Evolutionary conservation across 2,888 invertebrate species (phyloP).

Genomic region (Mystacides longicornis): DNA sequence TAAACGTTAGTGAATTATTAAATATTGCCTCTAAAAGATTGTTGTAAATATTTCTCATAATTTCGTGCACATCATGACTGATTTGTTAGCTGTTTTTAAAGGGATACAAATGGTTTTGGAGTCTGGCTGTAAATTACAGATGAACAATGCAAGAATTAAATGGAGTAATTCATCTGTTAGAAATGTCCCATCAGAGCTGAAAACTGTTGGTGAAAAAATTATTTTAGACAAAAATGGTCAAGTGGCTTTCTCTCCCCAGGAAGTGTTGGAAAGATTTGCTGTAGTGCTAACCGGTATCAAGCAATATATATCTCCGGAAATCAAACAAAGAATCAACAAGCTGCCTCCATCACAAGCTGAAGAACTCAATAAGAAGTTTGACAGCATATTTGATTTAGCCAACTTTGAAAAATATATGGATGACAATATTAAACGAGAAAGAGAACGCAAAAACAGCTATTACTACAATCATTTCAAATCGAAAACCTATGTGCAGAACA

Average conservation of each 20-base stretch:
- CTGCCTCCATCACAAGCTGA: constrained; percentile 15
- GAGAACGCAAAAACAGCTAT: constrained; percentile 4
- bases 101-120: constrained; percentile 62
- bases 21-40: neutral
- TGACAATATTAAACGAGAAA: constrained; percentile 4
- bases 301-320: constrained; percentile 42
- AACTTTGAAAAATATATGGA: constrained; percentile 23
- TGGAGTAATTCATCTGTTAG: constrained; percentile 67
- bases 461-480: constrained; percentile 12
- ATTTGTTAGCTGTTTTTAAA: constrained; percentile 55
- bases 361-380: constrained; percentile 22
- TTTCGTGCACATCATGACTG: constrained; percentile 40
- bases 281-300: constrained; percentile 66
- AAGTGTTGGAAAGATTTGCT: constrained; percentile 54
- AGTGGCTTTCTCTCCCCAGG: constrained; percentile 43
- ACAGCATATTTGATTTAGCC: constrained; percentile 22
- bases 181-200: constrained; percentile 33
- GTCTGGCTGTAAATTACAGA: constrained; percentile 59
- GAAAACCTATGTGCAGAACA: no score
- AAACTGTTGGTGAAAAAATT: neutral
- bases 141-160: constrained; percentile 50
- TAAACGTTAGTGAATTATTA: neutral
- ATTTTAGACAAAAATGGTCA: constrained; percentile 33
- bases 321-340: neutral
- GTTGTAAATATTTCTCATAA: neutral